Evolutionary conservation across 2,888 invertebrate species (phyloP).

Genomic region (Cantharis flavilabris): DNA sequence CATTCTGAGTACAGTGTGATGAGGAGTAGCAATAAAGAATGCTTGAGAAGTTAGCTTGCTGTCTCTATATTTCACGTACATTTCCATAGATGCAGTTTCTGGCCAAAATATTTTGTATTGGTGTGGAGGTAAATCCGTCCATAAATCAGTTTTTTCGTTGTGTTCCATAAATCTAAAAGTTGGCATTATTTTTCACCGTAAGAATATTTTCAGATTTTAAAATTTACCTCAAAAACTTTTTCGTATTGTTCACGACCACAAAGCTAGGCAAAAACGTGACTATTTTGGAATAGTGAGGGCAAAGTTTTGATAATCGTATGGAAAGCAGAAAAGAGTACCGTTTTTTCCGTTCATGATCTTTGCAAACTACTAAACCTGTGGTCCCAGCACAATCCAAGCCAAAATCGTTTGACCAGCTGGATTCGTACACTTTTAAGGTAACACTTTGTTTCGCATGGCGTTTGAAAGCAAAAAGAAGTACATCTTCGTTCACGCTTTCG

Average conservation of each 20-base stretch:
- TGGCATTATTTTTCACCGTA: not conserved
- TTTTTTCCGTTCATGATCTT: constrained; percentile 71
- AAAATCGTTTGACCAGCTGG: constrained; percentile 68
- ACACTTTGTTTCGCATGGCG: constrained; percentile 59
- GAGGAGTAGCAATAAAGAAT: constrained; percentile 71
- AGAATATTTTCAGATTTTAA: not conserved
- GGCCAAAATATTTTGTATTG: constrained; percentile 82
- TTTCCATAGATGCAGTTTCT: constrained; percentile 76
- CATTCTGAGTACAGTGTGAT: constrained; percentile 79
- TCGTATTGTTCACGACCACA: constrained; percentile 73
- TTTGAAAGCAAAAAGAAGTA: constrained; percentile 71
- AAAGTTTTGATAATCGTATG: constrained; percentile 70
- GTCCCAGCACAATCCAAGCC: constrained; percentile 73
- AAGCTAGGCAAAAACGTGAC: constrained; percentile 81
- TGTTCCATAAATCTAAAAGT: constrained; percentile 78
- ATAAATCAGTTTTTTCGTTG: constrained; percentile 81
- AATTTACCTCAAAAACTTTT: constrained; percentile 55
- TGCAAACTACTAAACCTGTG: constrained; percentile 74
- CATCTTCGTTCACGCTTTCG: constrained; percentile 60
- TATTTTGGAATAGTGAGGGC: constrained; percentile 77
- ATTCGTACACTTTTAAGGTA: constrained; percentile 64
- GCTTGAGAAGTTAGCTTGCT: constrained; percentile 77
- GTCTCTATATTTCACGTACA: constrained; percentile 79
- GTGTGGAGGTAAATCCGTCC: constrained; percentile 74
- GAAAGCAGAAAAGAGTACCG: constrained; percentile 75